A percentile compares a stretch with the other conserved stretches of the same genome.
Evolutionary conservation across 2,797 vertebrate genomes (phyloP).

Genomic region (Spinus pinus): DNA sequence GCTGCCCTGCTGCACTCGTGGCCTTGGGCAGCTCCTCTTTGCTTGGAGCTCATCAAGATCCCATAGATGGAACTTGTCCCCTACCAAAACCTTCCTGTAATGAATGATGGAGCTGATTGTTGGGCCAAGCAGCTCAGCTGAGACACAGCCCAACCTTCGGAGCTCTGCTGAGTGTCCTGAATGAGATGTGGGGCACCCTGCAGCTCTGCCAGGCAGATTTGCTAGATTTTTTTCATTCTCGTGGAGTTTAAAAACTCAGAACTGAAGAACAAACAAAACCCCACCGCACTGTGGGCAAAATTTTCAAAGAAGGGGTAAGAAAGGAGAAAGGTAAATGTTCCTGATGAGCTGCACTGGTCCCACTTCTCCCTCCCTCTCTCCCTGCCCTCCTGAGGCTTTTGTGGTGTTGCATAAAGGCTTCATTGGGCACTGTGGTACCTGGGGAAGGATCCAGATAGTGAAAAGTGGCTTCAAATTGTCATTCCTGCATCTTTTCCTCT

Average conservation of each 20-base stretch:
- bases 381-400: not conserved
- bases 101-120: not conserved
- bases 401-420: not conserved
- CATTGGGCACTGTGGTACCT: not conserved
- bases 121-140: not conserved
- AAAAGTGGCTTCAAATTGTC: not conserved
- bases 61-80: not conserved
- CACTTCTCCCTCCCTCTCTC: not conserved
- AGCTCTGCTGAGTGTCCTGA: not conserved
- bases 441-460: not conserved
- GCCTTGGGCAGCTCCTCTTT: not conserved
- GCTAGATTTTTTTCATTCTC: not conserved
- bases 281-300: fast-evolving
- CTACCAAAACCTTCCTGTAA: not conserved
- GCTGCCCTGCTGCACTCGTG: not conserved
- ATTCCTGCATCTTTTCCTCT: not conserved
- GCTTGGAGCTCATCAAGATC: not conserved
- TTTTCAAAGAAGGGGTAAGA: not conserved
- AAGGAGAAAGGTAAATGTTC: not conserved
- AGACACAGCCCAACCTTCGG: not conserved
- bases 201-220: not conserved
- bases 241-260: not conserved
- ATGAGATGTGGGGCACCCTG: not conserved
- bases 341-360: not conserved
- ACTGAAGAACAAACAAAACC: not conserved